phyloP scores from a whole-genome alignment of 2,797 vertebrate species.

The Botia kubotai region DNA sequence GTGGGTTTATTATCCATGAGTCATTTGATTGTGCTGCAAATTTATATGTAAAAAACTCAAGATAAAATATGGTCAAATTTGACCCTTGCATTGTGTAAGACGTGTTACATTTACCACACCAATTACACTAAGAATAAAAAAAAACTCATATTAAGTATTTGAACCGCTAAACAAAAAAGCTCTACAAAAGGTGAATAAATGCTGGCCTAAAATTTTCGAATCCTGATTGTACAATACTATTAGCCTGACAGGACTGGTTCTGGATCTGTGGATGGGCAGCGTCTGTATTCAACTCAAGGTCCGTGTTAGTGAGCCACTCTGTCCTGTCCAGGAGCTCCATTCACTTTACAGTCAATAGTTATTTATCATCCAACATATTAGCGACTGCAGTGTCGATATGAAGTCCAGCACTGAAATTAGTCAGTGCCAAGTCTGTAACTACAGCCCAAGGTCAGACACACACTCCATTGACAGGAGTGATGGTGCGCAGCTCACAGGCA shows the following conservation, averaged over 20 bases:
- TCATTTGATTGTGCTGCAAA: not conserved
- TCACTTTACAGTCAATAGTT: constrained; percentile 73
- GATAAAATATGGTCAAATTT: not conserved
- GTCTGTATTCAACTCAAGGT: constrained; percentile 39
- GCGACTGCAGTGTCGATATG: constrained; percentile 82
- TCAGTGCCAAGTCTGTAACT: constrained; percentile 77
- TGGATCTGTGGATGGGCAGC: constrained; percentile 22
- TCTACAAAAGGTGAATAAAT: not conserved
- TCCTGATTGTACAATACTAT: not conserved
- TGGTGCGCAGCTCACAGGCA: constrained; percentile 72
- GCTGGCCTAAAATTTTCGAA: not conserved
- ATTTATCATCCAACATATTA: constrained; percentile 83
- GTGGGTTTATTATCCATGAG: not conserved
- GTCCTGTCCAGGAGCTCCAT: constrained; percentile 52
- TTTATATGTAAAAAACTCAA: not conserved
- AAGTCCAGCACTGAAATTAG: constrained; percentile 81
- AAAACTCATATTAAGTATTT: not conserved
- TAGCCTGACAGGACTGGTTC: constrained; percentile 18
- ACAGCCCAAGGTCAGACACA: constrained; percentile 79
- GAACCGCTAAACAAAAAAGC: not conserved
- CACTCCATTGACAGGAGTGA: constrained; percentile 75
- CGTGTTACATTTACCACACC: not conserved
- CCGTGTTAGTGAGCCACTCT: constrained; percentile 18
- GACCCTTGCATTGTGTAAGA: not conserved
- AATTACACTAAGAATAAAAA: not conserved